A percentile compares a stretch with the other conserved stretches of the same genome.
These are phyloP conservation scores for Catagonus wagneri DNA, from an alignment of 2,113 vertebrate species.

Conservation along the genomic window DNA sequence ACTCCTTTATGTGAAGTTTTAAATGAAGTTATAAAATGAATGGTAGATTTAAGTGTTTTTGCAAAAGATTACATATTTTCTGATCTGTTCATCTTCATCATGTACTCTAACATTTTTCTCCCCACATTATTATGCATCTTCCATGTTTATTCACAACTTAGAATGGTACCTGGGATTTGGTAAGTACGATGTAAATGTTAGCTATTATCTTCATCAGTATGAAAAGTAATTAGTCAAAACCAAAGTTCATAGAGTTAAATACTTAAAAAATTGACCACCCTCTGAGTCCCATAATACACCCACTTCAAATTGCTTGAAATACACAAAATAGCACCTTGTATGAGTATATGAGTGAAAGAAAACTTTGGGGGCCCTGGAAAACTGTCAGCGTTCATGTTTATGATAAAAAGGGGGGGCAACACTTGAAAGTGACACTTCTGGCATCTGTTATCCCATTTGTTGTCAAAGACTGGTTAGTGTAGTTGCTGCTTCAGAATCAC, in stretches of 20 bases:
- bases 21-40: neutral
- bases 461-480: neutral
- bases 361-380: neutral
- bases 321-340: neutral
- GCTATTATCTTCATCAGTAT: neutral
- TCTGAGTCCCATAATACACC: rapidly evolving
- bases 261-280: neutral
- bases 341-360: neutral
- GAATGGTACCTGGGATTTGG: neutral
- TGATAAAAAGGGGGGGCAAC: neutral
- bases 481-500: neutral
- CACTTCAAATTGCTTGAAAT: neutral
- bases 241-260: neutral
- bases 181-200: neutral
- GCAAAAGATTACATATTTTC: neutral
- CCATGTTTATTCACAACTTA: neutral
- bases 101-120: neutral
- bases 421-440: neutral
- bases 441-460: neutral
- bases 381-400: neutral
- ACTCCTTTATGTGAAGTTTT: neutral
- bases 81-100: neutral
- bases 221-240: neutral
- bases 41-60: neutral
- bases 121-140: neutral